Percentiles rank a stretch among this genome's conserved stretches.
Evolutionary conservation across 2,888 invertebrate genomes (phyloP).

Genomic region (Megamerina dolium): DNA sequence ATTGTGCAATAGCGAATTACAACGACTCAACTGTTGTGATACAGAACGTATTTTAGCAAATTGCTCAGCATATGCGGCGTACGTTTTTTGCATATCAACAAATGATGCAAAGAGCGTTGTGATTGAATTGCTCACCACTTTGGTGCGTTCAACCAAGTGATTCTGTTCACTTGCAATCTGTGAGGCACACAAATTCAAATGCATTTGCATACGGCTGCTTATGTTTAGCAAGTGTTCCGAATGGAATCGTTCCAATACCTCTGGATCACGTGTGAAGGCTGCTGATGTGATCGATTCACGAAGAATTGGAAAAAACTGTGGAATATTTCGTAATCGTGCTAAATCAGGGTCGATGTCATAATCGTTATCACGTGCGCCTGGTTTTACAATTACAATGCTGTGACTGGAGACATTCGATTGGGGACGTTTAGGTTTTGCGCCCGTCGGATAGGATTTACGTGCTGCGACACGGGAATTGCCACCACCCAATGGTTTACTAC

Average conservation of each 20-base stretch:
- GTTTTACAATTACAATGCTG: conserved; percentile 78
- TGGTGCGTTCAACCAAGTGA: conserved; percentile 64
- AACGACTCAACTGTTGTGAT: conserved; percentile 73
- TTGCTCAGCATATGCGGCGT: conserved; percentile 79
- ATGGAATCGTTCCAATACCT: conserved; percentile 68
- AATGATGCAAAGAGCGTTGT: conserved; percentile 62
- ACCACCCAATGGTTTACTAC: conserved; percentile 51
- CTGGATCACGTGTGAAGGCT: conserved; percentile 66
- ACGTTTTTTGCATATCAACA: conserved; percentile 76
- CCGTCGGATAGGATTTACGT: conserved; percentile 38
- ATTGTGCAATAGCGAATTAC: conserved; percentile 75
- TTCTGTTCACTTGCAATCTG: conserved; percentile 76
- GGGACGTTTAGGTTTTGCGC: conserved; percentile 47
- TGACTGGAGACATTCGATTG: conserved; percentile 53
- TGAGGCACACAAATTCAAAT: conserved; percentile 75
- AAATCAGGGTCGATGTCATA: conserved; percentile 63
- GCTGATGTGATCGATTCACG: conserved; percentile 79
- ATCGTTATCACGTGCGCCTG: conserved; percentile 57
- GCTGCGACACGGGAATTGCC: conserved; percentile 29
- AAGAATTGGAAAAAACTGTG: conserved; percentile 90
- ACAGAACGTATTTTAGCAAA: conserved; percentile 77
- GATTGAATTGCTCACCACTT: conserved; percentile 68
- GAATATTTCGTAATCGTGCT: conserved; percentile 61
- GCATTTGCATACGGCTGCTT: conserved; percentile 76
- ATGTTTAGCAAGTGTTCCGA: conserved; percentile 64